Evolutionary conservation across 2,113 vertebrate species (phyloP), one percentile per base, ranked within the genome.

Genomic region (Lepus timidus): DNA sequence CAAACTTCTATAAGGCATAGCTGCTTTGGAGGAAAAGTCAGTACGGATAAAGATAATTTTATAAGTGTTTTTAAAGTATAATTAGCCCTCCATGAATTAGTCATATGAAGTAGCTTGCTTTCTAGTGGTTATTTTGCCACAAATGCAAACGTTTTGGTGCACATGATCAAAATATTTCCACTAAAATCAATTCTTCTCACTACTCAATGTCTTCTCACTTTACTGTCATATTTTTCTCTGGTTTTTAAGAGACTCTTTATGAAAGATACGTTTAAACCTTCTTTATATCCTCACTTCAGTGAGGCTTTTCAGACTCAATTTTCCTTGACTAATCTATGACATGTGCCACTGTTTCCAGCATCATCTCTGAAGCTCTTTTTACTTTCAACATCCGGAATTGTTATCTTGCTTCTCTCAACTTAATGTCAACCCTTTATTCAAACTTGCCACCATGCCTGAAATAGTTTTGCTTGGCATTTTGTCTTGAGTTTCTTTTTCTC

Each of bases 161-260:
- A 87, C 1, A 4, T 62, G 55, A 76, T 89, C 27, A 83, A 87
- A 86, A 87, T 44, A 94, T 82, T 64, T 94, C 36, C 51, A 74
- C 82, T 70, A 36, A 39, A 52, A 64, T 20, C 7, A 4, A 3
- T 52, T 70, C 29, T 76, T 62, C 22, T 86, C 6, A 83, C 25
- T 19, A n/a, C 10, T 27, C 70, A 71, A 23, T 39, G n/a, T 33
- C 31, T 17, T 51, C 78, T 31, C 89, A 51, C 23, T 67, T 91
- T 58, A 71, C 8, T 51, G 2, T 82, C 13, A 19, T 58, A 33
- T 52, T 92, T 76, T 17, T 52, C 27, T 52, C 17, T 1, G 83
- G 93, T 93, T 13, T 10, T 67, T 84, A 52, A 61, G 51, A 11
- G 29, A 71, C 67, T 58, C 27, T 71, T 87, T 23, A 58, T 76